These are phyloP conservation scores for Mormyrus hasselquistii DNA, from an alignment of 2,797 vertebrate species.

Conservation along the genomic window DNA sequence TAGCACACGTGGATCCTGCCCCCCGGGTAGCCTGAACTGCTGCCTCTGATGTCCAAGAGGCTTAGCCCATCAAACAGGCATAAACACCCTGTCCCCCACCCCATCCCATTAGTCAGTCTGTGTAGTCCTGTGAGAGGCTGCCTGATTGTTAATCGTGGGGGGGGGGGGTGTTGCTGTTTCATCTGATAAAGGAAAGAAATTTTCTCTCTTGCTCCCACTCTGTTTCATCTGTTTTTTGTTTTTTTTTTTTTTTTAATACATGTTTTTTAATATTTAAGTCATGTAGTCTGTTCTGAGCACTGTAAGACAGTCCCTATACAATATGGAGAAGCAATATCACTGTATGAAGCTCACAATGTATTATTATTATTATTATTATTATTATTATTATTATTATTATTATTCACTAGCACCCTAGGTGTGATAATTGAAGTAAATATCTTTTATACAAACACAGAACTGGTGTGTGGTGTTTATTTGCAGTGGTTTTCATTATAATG, in stretches of 20 bases:
- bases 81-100: background rate
- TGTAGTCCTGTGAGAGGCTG: slow-evolving; percentile 52
- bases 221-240: slow-evolving; percentile 43
- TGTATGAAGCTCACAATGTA: slow-evolving; percentile 99
- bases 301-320: slow-evolving; percentile 99
- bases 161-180: slow-evolving; percentile 48
- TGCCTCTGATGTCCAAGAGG: slow-evolving; percentile 29
- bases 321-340: slow-evolving; percentile 99
- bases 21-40: slow-evolving; percentile 19
- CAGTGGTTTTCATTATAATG: background rate
- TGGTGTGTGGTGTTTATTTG: slow-evolving; percentile 69
- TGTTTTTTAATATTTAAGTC: slow-evolving; percentile 58
- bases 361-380: slow-evolving; percentile 77
- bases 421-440: slow-evolving; percentile 99
- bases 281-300: slow-evolving; percentile 97
- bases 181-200: slow-evolving; percentile 47
- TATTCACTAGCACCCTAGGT: slow-evolving; percentile 99
- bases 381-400: slow-evolving; percentile 80
- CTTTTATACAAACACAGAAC: slow-evolving; percentile 98
- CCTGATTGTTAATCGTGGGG: slow-evolving; percentile 58
- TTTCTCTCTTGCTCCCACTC: slow-evolving; percentile 49
- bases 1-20: slow-evolving; percentile 29
- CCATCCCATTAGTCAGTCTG: slow-evolving; percentile 14
- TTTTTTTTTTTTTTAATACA: slow-evolving; percentile 42
- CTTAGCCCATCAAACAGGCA: slow-evolving; percentile 12